Evolutionary conservation across 2,113 vertebrate genomes (phyloP), one percentile per base, ranked within the genome.

Genomic region (Pseudonaja textilis): DNA sequence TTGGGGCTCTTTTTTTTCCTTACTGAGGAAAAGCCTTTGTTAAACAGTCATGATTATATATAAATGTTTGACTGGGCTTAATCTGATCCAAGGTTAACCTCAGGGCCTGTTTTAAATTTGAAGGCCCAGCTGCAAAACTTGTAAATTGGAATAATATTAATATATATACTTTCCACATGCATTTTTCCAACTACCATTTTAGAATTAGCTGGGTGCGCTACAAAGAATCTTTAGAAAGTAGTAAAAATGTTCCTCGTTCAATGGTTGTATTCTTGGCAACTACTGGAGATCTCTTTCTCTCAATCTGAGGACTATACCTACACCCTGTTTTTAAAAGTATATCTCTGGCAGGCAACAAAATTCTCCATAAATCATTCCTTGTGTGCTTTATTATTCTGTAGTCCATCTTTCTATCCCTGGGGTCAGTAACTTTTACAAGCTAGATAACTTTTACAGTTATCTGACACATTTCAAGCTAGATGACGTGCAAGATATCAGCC

Each of bases 1-100:
- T 34, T 7, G 11, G 86, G 39, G 59, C 57, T 26, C 50, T 45
- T 55, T 34, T 64, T 54, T 81, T 81, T 50, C 29, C 22, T 45
- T 26, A 18, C 42, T 86, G 85, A 94, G 93, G 90, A 94, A 95
- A 85, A 94, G 55, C 85, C 64, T 89, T 93, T 93, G 89, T 91
- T 90, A 96, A 95, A 94, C n/a, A 92, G 88, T 94, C 25, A 22
- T 18, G 16, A 42, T 4, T 23, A 22, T 81, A 89, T 56, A 74
- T 81, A 56, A 52, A 39, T 34, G 86, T 88, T 20, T 23, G 34
- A 34, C 22, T 22, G 52, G 90, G 23, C 54, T 85, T 91, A 23
- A 29, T 88, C 12, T 64, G 45, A 91, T 20, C 45, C 26, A 7
- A 47, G 29, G 42, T 6, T 87, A 11, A 50, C 47, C 56, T 14